Conservation (phyloP, 2,888 invertebrate genomes). For the Serrognathus titanus region DNA sequence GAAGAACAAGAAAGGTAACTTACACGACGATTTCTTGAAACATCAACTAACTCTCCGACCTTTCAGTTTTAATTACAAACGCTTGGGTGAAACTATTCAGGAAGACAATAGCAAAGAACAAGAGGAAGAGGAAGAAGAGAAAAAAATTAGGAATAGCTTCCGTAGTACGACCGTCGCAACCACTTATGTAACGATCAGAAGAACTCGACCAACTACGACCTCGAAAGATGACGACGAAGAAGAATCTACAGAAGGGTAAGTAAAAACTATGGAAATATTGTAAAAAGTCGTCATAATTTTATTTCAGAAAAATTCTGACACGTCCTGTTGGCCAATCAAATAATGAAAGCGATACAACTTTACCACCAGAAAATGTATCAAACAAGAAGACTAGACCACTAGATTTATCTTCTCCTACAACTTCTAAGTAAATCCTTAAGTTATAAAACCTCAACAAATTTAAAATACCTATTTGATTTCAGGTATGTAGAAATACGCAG, state of each 20-base stretch:
- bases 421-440: slow-evolving; percentile 49
- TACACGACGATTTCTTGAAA: slow-evolving; percentile 15
- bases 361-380: slow-evolving; percentile 57
- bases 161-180: slow-evolving; percentile 9
- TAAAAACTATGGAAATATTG: neutral
- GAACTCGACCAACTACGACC: slow-evolving; percentile 22
- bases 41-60: neutral
- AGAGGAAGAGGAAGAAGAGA: neutral
- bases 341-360: slow-evolving; percentile 3
- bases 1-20: slow-evolving; percentile 26
- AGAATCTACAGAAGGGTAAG: slow-evolving; percentile 8
- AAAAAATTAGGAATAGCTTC: neutral
- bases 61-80: neutral
- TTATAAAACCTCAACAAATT: neutral
- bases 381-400: slow-evolving; percentile 52
- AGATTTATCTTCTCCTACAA: slow-evolving; percentile 49
- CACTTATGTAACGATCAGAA: slow-evolving; percentile 22
- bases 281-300: neutral
- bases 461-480: neutral
- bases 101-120: neutral
- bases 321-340: neutral
- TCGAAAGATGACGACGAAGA: slow-evolving; percentile 3
- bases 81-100: slow-evolving; percentile 4
- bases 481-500: slow-evolving; percentile 26
- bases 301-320: neutral